Conservation (phyloP, 23 tunicate species). For the Halocynthia roretzi region DNA sequence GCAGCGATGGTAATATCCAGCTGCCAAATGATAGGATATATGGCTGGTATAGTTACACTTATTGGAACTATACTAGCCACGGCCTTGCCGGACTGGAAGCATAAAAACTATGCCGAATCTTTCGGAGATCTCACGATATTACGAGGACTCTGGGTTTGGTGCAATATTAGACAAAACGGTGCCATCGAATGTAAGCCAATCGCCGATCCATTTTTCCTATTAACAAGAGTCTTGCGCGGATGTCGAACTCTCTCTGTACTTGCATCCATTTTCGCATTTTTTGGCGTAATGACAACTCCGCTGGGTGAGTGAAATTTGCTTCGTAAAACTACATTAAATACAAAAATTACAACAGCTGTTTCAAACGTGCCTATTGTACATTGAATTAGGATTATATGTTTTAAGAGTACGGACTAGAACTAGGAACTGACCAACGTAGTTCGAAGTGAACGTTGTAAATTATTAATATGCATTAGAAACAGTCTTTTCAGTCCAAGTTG, state of each 20-base stretch:
- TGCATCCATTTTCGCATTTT: constrained; percentile 7
- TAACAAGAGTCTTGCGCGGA: constrained; percentile 6
- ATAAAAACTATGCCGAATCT: constrained; percentile 1
- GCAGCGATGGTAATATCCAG: constrained; percentile 17
- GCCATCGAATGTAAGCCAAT: constrained; percentile 17
- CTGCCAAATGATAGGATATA: constrained; percentile 35
- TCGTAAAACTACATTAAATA: background rate
- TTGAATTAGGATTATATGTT: background rate
- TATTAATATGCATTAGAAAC: too few relatives aligned
- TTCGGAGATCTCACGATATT: constrained; percentile 5
- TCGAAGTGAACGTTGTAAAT: too few relatives aligned
- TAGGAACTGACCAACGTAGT: too few relatives aligned
- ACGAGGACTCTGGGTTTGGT: constrained; percentile 20
- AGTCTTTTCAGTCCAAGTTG: too few relatives aligned
- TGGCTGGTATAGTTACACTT: constrained; percentile 12
- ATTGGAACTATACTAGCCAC: constrained; percentile 14
- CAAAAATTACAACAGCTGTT: background rate
- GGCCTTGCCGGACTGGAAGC: constrained; percentile 34
- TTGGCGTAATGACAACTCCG: constrained; percentile 24
- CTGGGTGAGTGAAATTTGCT: constrained; percentile 12
- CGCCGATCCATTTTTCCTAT: background rate
- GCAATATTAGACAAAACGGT: constrained; percentile 7
- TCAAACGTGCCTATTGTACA: background rate
- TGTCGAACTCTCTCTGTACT: constrained; percentile 11
- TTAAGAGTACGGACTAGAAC: background rate